phyloP scores from a whole-genome alignment of 2,113 vertebrate genomes.

The Myiopsitta monachus region DNA sequence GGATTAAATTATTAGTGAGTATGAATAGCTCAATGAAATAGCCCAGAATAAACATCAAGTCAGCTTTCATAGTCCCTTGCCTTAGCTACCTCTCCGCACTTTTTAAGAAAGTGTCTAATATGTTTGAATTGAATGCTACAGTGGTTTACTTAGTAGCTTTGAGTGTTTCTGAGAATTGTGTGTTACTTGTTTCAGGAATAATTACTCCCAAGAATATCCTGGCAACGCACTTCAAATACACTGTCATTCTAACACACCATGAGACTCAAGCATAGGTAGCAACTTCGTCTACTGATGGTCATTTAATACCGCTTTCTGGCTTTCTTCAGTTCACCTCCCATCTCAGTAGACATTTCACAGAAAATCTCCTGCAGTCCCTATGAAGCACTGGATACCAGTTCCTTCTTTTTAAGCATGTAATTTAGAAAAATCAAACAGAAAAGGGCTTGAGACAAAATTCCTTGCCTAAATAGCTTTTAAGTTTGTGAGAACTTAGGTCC shows the following conservation, averaged over 20 bases:
- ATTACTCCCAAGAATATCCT: background rate
- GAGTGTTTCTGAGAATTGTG: background rate
- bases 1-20: background rate
- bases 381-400: background rate
- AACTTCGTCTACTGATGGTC: background rate
- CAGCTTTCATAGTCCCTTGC: background rate
- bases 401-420: background rate
- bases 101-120: background rate
- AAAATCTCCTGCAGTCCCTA: background rate
- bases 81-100: background rate
- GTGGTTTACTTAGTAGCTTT: background rate
- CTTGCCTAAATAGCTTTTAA: conserved; percentile 26
- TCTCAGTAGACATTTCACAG: background rate
- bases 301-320: background rate
- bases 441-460: conserved; percentile 26
- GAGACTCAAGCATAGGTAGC: background rate
- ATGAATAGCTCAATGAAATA: background rate
- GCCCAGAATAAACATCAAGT: background rate
- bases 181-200: background rate
- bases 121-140: background rate
- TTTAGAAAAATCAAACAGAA: background rate
- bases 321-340: background rate
- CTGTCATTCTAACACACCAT: background rate
- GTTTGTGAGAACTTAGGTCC: conserved; percentile 25
- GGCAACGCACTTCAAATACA: background rate